Base-by-base conservation (phyloP, 2,113 vertebrate genomes). In the Quiscalus mexicanus region DNA sequence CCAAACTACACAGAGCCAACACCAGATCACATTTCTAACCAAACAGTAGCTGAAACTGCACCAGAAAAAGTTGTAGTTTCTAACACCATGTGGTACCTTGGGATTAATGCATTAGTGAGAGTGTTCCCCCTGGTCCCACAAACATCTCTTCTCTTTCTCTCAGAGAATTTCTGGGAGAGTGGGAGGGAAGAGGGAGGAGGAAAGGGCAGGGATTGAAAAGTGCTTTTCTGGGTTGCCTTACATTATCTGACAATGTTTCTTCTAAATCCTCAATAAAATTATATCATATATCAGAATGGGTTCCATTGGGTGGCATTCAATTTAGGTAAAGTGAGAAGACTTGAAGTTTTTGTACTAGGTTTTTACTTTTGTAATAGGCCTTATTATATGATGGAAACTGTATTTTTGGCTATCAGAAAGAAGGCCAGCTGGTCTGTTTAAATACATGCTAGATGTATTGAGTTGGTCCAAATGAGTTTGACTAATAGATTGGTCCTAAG, bases 261-360 rank as follows among this genome's bases (percentile, higher is more conserved):
- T 97, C 64, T 95, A 90, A 90, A 81, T 59, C 55, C 41, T 64
- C 74, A 88, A 58, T 64, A 93, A 95, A 96, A 59, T 49, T 44
- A 1, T 44, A 69, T 77, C 50, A 47, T 44, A 1, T 44, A 69
- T 77, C 50, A 47, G 11, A 28, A 39, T 63, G 42, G 77, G 58
- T 96, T 95, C 96, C 87, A 97, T 97, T 97, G 96, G 24, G 70
- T 80, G 84, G n/a, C 94, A 94, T 96, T 97, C 77, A 87, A 8
- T 76, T 84, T 89, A 95, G 86, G 91, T 95, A 93, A 97, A 96
- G 75, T 93, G 93, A 96, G 93, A 81, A 93, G 60, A 83, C 41
- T 84, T 95, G 94, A 88, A 95, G 59, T 96, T 97, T 95, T 87
- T 97, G 74, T 92, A 64, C 86, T 39, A 39, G 12, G 17, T 19